Percentiles rank a stretch among this genome's conserved stretches.
Evolutionary conservation across 2,888 invertebrate genomes (phyloP).

Genomic region (Idaea straminata): DNA sequence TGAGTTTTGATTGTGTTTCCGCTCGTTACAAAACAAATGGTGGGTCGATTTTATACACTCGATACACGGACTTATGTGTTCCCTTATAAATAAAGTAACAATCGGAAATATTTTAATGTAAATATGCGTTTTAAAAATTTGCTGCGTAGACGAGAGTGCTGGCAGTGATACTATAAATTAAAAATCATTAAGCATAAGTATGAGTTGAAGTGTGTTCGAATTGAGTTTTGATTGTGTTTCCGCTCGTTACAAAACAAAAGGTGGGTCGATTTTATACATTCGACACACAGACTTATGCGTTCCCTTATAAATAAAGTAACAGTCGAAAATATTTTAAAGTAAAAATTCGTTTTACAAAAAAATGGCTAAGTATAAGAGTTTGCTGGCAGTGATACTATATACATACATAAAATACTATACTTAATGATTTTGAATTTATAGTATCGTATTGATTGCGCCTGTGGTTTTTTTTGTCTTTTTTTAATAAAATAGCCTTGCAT

Average conservation of each 20-base stretch:
- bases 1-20: conserved; percentile 70
- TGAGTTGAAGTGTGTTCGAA: conserved; percentile 64
- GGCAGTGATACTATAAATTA: no score
- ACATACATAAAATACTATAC: no score
- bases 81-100: conserved; percentile 31
- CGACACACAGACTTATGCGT: conserved; percentile 53
- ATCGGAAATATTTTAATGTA: conserved; percentile 11
- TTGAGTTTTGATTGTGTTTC: conserved; percentile 71
- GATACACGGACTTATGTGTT: conserved; percentile 51
- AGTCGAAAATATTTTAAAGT: conserved; percentile 11
- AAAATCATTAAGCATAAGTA: no score
- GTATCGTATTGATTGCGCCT: no score
- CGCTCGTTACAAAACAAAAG: conserved; percentile 52
- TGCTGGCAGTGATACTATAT: no score
- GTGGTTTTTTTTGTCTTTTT: no score
- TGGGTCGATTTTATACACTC: conserved; percentile 63
- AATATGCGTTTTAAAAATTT: not conserved
- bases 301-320: conserved; percentile 33
- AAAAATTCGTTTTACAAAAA: not conserved
- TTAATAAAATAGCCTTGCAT: no score
- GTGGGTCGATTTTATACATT: conserved; percentile 61
- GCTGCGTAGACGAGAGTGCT: no score
- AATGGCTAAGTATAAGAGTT: no score
- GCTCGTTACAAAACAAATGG: conserved; percentile 51
- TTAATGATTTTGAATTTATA: no score